Percentiles rank a stretch among this genome's conserved stretches.
Conservation (phyloP, 2,113 vertebrate genomes). For the Eidolon helvum region DNA sequence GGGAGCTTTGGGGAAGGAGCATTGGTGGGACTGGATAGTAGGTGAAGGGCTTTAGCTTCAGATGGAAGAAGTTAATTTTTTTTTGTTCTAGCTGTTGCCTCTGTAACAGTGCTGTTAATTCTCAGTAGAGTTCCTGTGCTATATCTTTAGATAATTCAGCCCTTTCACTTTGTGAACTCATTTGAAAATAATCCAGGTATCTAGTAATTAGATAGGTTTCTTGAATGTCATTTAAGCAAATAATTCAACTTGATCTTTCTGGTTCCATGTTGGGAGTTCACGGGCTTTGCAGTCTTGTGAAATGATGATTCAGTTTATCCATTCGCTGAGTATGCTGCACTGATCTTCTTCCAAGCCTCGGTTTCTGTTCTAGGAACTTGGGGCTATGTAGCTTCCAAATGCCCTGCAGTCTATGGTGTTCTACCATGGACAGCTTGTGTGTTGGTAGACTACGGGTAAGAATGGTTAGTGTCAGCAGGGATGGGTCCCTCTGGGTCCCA, state of each 20-base stretch:
- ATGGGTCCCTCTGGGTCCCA: conserved; percentile 1
- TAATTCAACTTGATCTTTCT: background rate
- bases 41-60: background rate
- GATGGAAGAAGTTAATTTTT: background rate
- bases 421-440: conserved; percentile 49
- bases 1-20: background rate
- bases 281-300: conserved; percentile 68
- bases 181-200: background rate
- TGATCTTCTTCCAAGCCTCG: conserved; percentile 43
- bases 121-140: background rate
- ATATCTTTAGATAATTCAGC: background rate
- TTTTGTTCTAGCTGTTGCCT: background rate
- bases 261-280: background rate
- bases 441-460: conserved; percentile 49
- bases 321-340: conserved; percentile 73
- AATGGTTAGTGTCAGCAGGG: conserved; percentile 56
- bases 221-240: background rate
- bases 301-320: conserved; percentile 80
- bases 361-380: conserved; percentile 71
- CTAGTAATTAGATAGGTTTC: background rate
- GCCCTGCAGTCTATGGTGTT: conserved; percentile 64
- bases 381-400: conserved; percentile 38
- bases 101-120: background rate
- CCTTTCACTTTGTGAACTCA: background rate
- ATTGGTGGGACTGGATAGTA: background rate